Evolutionary conservation across 2,113 vertebrate genomes (phyloP).

Genomic region (Motacilla alba): DNA sequence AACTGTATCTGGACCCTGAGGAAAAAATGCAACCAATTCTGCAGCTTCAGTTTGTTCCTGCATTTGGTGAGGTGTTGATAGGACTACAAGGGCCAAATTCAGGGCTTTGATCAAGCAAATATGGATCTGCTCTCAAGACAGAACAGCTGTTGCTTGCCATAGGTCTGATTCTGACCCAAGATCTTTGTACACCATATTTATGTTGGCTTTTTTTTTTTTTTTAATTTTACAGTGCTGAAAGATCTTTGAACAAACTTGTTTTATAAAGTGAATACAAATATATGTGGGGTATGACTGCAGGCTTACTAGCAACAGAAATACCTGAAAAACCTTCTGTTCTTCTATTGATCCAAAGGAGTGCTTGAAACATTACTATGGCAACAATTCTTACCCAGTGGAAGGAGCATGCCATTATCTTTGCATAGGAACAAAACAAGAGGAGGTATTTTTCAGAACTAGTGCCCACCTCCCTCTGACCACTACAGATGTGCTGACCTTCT

Average conservation of each 20-base stretch:
- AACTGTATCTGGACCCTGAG: not conserved
- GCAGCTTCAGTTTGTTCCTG: not conserved
- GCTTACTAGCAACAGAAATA: slow-evolving; percentile 40
- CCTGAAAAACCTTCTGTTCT: slow-evolving; percentile 57
- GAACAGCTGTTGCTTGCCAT: not conserved
- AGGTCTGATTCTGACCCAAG: not conserved
- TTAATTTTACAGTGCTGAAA: not conserved
- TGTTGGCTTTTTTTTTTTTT: not conserved
- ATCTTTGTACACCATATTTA: not conserved
- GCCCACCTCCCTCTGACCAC: not conserved
- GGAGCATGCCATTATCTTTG: slow-evolving; percentile 54
- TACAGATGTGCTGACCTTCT: slow-evolving; percentile 40
- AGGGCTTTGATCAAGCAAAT: not conserved
- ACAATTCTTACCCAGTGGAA: slow-evolving; percentile 61
- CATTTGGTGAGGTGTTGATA: not conserved
- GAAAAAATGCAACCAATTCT: not conserved
- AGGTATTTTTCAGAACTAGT: slow-evolving; percentile 28
- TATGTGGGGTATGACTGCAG: not conserved
- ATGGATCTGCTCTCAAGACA: not conserved
- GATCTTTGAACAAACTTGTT: slow-evolving; percentile 22
- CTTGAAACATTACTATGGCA: slow-evolving; percentile 75
- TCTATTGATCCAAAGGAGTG: slow-evolving; percentile 68
- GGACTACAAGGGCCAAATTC: not conserved
- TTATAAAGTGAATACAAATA: not conserved
- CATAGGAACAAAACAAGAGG: slow-evolving; percentile 49